Evolutionary conservation across 1,140 invertebrate species (phyloP).

Genomic region (Mya arenaria): DNA sequence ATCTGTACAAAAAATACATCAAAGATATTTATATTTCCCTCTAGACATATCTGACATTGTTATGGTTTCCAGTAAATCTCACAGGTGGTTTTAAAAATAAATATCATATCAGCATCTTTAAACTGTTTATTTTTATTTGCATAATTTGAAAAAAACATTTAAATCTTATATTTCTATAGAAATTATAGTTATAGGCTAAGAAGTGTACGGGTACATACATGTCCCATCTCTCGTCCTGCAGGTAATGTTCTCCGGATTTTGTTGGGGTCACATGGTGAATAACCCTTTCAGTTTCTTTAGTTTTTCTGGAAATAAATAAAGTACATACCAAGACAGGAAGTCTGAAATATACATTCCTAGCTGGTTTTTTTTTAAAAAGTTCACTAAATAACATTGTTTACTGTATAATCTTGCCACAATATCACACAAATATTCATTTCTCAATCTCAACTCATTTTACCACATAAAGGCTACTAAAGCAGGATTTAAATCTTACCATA

Average conservation of each 20-base stretch:
- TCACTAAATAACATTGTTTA: no score
- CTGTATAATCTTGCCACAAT: neutral
- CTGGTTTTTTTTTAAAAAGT: neutral
- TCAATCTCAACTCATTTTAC: no score
- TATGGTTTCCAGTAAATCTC: neutral
- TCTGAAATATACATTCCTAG: neutral
- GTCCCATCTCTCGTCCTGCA: conserved; percentile 47
- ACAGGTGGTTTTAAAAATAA: neutral
- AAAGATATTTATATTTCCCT: neutral
- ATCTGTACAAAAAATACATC: no score
- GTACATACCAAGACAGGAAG: neutral
- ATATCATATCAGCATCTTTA: neutral
- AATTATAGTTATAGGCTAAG: neutral
- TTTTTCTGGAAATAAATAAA: neutral
- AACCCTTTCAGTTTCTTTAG: neutral
- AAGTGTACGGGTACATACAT: conserved; percentile 11
- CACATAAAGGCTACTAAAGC: no score
- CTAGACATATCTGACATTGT: neutral
- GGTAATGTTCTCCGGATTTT: conserved; percentile 16
- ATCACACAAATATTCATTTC: neutral
- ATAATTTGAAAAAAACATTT: neutral
- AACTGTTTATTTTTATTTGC: neutral
- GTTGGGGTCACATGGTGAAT: conserved; percentile 38
- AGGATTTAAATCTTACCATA: no score
- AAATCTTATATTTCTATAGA: neutral